phyloP scores from a whole-genome alignment of 2,113 vertebrate species.

The Eulacestoma nigropectus region DNA sequence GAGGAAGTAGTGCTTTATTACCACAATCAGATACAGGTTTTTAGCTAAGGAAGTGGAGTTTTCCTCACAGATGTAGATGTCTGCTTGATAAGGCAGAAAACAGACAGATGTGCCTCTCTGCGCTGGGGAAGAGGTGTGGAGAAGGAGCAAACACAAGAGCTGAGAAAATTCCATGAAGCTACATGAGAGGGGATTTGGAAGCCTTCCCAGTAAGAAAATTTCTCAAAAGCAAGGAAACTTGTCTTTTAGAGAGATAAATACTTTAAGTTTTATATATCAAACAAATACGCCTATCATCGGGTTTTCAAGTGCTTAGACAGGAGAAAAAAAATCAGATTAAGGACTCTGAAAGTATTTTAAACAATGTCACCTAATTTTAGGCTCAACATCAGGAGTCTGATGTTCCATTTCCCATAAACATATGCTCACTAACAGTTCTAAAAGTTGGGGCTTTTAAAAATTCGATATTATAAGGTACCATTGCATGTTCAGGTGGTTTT shows the following conservation, averaged over 20 bases:
- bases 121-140: constrained; percentile 75
- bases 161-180: constrained; percentile 71
- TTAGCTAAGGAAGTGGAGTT: constrained; percentile 79
- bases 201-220: constrained; percentile 62
- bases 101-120: constrained; percentile 80
- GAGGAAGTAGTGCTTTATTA: constrained; percentile 85
- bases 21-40: constrained; percentile 88
- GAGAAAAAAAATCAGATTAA: neutral
- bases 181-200: constrained; percentile 69
- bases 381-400: neutral
- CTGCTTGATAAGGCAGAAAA: constrained; percentile 80
- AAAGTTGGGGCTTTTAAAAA: fast-evolving
- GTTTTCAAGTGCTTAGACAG: neutral
- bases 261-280: constrained; percentile 47
- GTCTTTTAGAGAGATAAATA: constrained; percentile 47
- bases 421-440: neutral
- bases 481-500: neutral
- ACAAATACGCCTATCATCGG: neutral
- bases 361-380: neutral
- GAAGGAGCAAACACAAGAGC: constrained; percentile 71
- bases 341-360: neutral
- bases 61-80: constrained; percentile 83
- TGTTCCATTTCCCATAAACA: neutral
- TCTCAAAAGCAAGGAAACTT: constrained; percentile 55
- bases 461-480: neutral